Conservation (phyloP, 2,888 invertebrate genomes). For the Acrobasis consociella region DNA sequence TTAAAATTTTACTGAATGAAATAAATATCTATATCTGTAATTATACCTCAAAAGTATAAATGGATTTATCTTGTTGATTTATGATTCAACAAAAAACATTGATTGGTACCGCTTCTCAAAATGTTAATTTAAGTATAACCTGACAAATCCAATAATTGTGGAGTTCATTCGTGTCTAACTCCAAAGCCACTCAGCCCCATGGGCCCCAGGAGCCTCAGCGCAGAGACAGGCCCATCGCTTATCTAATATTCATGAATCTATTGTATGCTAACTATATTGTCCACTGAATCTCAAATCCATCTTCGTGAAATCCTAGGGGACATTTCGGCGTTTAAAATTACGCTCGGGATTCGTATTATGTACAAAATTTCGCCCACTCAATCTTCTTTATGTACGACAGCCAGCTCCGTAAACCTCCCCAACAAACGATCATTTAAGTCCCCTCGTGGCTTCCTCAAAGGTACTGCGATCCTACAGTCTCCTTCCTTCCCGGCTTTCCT, state of each 20-base stretch:
- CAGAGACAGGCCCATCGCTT: constrained; percentile 33
- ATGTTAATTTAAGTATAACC: background rate
- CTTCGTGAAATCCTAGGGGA: constrained; percentile 10
- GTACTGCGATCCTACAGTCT: constrained; percentile 29
- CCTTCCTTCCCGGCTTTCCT: constrained; percentile 36
- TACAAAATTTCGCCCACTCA: constrained; percentile 15
- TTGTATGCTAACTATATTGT: constrained; percentile 38
- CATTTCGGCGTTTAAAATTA: constrained; percentile 20
- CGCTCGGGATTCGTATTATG: background rate
- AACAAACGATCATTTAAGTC: constrained; percentile 35
- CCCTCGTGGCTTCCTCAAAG: constrained; percentile 31
- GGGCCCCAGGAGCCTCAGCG: constrained; percentile 34
- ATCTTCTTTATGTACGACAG: constrained; percentile 15
- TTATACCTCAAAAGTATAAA: too few relatives aligned
- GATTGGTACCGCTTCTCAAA: background rate
- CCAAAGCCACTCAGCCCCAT: constrained; percentile 40
- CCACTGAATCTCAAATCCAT: constrained; percentile 20
- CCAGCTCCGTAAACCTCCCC: constrained; percentile 28
- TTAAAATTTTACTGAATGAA: too few relatives aligned
- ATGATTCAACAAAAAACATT: too few relatives aligned
- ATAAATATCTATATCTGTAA: too few relatives aligned
- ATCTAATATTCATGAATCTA: constrained; percentile 53
- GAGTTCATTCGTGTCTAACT: constrained; percentile 37
- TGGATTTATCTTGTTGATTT: too few relatives aligned
- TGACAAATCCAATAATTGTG: constrained; percentile 55